A percentile compares a stretch with the other conserved stretches of the same genome.
phyloP scores from a whole-genome alignment of 2,888 invertebrate genomes.

The Drosophila ustulata region DNA sequence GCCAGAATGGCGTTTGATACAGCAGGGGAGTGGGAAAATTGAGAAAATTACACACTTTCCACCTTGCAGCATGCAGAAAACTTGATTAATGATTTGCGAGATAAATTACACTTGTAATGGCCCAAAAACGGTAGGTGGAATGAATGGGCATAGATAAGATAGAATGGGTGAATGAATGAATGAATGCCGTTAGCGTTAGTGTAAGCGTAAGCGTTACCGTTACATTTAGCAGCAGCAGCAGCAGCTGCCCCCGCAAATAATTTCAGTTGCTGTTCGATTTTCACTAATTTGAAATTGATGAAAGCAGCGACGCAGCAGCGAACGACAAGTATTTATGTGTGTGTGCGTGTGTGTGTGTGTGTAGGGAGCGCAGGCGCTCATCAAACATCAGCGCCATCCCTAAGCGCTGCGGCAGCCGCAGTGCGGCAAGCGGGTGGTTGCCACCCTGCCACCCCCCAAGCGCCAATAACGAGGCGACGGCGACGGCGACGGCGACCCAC shows the following conservation, averaged over 20 bases:
- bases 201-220: constrained; percentile 15
- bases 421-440: background rate
- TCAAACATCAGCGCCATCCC: constrained; percentile 31
- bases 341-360: background rate
- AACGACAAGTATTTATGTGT: background rate
- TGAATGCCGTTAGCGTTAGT: constrained; percentile 15
- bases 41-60: constrained; percentile 36
- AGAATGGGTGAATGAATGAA: constrained; percentile 5
- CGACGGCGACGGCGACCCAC: constrained; percentile 56
- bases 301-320: constrained; percentile 58
- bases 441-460: constrained; percentile 33
- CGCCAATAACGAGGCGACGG: constrained; percentile 62
- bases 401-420: constrained; percentile 13
- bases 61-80: constrained; percentile 30
- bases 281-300: constrained; percentile 80
- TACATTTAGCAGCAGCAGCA: constrained; percentile 55
- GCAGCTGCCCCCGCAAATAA: constrained; percentile 66
- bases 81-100: constrained; percentile 78
- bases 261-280: constrained; percentile 70
- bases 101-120: constrained; percentile 81
- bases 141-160: constrained; percentile 30
- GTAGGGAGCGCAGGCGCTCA: constrained; percentile 66
- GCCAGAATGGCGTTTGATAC: constrained; percentile 48
- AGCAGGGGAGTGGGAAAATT: constrained; percentile 14
- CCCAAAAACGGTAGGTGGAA: constrained; percentile 47